Evolutionary conservation across 2,113 vertebrate species (phyloP).

Genomic region (Hippocampus mohnikei): DNA sequence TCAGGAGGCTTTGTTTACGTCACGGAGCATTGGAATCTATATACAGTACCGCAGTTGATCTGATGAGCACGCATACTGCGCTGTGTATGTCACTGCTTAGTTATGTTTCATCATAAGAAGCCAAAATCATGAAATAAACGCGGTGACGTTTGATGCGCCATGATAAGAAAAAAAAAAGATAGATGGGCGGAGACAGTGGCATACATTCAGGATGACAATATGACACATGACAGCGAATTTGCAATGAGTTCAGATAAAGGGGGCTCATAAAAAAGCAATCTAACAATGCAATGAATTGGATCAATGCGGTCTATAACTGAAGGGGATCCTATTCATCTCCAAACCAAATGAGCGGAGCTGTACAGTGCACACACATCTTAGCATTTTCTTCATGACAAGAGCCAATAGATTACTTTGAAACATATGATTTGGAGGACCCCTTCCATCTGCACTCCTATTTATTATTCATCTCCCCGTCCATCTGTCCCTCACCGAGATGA

Average conservation of each 20-base stretch:
- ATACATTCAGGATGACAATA: background rate
- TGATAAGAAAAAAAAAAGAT: background rate
- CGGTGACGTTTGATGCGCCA: background rate
- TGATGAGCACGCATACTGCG: background rate
- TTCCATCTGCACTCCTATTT: constrained; percentile 36
- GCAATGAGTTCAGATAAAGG: constrained; percentile 1
- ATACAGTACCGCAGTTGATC: background rate
- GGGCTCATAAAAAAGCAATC: background rate
- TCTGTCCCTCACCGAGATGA: constrained; percentile 31
- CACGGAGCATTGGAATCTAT: background rate
- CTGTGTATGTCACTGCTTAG: background rate
- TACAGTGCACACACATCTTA: background rate
- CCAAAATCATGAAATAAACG: background rate
- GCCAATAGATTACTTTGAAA: constrained; percentile 25
- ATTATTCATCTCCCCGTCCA: constrained; percentile 43
- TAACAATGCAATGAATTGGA: constrained; percentile 1
- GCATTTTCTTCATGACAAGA: constrained; percentile 3
- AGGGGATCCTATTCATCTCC: constrained; percentile 5
- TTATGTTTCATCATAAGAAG: background rate
- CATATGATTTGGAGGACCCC: constrained; percentile 14
- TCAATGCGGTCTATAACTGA: background rate
- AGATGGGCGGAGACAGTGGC: background rate
- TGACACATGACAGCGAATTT: background rate
- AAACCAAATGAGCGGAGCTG: background rate
- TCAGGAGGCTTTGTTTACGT: constrained; percentile 10